A percentile compares a stretch with the other conserved stretches of the same genome.
Conservation (phyloP, 2,888 invertebrate species). For the Amorpha juglandis region DNA sequence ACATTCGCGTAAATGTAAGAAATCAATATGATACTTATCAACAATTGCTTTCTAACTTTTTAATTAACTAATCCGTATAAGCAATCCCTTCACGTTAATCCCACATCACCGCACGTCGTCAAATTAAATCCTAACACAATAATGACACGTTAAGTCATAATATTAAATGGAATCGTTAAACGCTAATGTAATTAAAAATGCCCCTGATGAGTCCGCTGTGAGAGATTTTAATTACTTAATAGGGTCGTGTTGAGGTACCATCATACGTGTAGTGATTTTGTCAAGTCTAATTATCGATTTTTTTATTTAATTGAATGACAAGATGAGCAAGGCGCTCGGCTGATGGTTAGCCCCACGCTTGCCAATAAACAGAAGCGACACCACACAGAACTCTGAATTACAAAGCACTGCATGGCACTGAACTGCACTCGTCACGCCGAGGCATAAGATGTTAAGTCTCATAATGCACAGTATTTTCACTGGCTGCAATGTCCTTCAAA, state of each 20-base stretch:
- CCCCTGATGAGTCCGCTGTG: background rate
- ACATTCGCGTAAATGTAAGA: no score
- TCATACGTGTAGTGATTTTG: background rate
- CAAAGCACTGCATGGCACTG: no score
- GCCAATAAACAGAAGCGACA: no score
- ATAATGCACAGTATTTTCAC: no score
- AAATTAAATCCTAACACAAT: conserved; percentile 22
- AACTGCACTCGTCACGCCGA: no score
- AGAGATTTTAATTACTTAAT: conserved; percentile 24
- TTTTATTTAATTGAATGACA: no score
- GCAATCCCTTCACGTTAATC: background rate
- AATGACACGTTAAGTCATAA: conserved; percentile 14
- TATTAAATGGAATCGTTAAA: conserved; percentile 6
- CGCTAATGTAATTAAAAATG: conserved; percentile 18
- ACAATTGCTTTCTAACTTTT: background rate
- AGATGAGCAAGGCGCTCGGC: no score
- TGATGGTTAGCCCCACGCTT: no score
- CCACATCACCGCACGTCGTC: conserved; percentile 14
- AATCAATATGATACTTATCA: no score
- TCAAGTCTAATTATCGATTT: background rate
- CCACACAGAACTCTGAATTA: no score
- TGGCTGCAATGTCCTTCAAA: no score
- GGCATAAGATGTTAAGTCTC: no score
- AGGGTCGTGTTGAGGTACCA: background rate
- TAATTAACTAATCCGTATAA: background rate